Base-by-base conservation (phyloP, 2,797 vertebrate species). In the Rhinella marina region DNA sequence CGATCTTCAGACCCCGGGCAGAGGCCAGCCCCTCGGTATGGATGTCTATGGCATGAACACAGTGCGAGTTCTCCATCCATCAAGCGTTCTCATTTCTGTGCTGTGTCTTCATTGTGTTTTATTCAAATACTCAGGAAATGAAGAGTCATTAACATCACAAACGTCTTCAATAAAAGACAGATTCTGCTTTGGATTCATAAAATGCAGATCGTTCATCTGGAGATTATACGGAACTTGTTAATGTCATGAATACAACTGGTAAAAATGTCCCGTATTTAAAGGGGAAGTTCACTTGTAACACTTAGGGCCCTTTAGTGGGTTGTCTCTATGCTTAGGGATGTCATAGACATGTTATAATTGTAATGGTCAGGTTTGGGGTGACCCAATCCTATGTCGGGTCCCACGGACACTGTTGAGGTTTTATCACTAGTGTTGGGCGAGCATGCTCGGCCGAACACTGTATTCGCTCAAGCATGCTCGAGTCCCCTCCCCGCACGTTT, bases 41-140 rank as follows among this genome's bases (percentile, higher is more conserved):
- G 32, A 76, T 76, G 48, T 52, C 50, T n/a, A 52, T 76, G 23
- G 73, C 73, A 76, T 76, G 73, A 76, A 76, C 50, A 76, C n/a
- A 76, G 10, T 12, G 21, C 32, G 41, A 13, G 41, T 23, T 9
- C 70, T 73, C 19, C 21, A 50, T 75, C 73, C 29, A 21, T n/a
- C 21, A 17, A 10, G 70, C n/a, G n/a, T 10, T 13, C 41, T 75
- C 7, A 25, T 76, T 76, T 76, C 73, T 16, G 70, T 32, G 9
- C 3, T 10, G 48, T 32, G 9, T 41, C 32, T n/a, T 13, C 73
- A 52, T 76, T 76, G 48, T 76, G 41, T 50, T 23, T 52, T 52
- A 52, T 76, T 13, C 27, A 25, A 76, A 52, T 54, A 54, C 19
- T 50, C 72, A 75, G 72, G 2, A 41, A 73, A 73, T 73, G 32